A percentile compares a stretch with the other conserved stretches of the same genome.
These are phyloP conservation scores for Propithecus coquereli DNA, from an alignment of 2,113 vertebrate genomes.

Conservation along the genomic window DNA sequence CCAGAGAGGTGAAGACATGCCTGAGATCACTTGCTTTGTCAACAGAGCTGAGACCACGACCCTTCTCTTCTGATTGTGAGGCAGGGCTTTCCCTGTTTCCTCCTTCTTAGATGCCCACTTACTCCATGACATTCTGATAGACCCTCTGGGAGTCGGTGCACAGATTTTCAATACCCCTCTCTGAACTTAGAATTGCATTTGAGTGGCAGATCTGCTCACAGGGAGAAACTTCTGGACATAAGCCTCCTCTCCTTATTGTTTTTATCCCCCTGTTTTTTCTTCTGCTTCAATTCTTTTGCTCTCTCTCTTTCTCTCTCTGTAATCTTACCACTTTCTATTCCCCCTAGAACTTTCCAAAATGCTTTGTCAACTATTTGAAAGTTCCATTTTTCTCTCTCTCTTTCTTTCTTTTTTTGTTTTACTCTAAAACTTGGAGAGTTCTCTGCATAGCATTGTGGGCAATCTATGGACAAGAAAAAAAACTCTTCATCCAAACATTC, in stretches of 20 bases:
- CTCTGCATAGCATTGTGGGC: slow-evolving; percentile 37
- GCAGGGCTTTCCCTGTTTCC: background rate
- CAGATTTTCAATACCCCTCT: background rate
- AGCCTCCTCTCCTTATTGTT: background rate
- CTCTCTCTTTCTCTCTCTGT: background rate
- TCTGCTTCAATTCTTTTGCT: background rate
- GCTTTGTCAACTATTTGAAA: slow-evolving; percentile 25
- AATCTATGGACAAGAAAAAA: slow-evolving; percentile 54
- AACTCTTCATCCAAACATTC: slow-evolving; percentile 38
- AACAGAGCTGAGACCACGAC: background rate
- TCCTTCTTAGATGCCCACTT: background rate
- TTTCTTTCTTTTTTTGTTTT: background rate
- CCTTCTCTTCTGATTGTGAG: background rate
- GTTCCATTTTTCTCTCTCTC: background rate
- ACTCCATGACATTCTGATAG: background rate
- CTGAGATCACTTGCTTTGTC: background rate
- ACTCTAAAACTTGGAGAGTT: slow-evolving; percentile 32
- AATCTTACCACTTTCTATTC: background rate
- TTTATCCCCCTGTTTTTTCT: background rate
- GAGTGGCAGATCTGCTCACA: background rate
- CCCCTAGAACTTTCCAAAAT: slow-evolving; percentile 1
- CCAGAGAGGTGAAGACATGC: background rate
- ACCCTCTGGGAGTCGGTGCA: background rate
- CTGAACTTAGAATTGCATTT: background rate
- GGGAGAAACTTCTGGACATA: background rate